These are phyloP conservation scores for Ornithorhynchus anatinus DNA, from an alignment of 2,113 vertebrate species.

Conservation along the genomic window DNA sequence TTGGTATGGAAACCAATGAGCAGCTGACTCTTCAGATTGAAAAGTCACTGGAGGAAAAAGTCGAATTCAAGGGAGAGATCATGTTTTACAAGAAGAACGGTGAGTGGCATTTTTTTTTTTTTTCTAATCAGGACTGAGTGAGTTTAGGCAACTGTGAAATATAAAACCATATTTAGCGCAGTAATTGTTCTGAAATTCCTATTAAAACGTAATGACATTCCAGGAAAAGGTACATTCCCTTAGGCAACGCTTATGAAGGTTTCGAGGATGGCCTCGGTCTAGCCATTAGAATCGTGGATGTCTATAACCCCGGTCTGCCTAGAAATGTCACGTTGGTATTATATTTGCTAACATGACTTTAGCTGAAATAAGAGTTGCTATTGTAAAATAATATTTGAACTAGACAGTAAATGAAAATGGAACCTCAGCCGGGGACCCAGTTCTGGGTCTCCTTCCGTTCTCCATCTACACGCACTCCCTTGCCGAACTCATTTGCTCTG, in stretches of 20 bases:
- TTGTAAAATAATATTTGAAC: too few species aligned
- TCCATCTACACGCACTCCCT: too few species aligned
- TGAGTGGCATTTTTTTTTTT: slow-evolving; percentile 60
- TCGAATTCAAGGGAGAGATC: slow-evolving; percentile 96
- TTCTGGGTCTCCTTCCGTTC: too few species aligned
- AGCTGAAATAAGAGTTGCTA: not conserved
- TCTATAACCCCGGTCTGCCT: not conserved
- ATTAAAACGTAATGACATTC: not conserved
- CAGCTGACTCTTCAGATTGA: slow-evolving; percentile 91
- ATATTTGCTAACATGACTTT: not conserved
- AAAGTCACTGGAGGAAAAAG: slow-evolving; percentile 89
- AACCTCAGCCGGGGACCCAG: too few species aligned
- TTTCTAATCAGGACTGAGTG: not conserved
- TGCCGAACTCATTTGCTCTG: too few species aligned
- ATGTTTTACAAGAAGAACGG: slow-evolving; percentile 94
- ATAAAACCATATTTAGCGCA: not conserved
- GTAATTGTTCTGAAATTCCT: not conserved
- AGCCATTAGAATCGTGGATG: not conserved
- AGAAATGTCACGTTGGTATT: not conserved
- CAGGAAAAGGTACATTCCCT: not conserved
- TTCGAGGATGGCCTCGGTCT: not conserved
- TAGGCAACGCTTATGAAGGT: not conserved
- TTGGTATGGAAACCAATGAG: slow-evolving; percentile 90
- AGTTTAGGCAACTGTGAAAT: not conserved
- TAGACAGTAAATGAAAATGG: too few species aligned